Base-by-base conservation (phyloP, 2,113 vertebrate species). In the Aramus guarauna region DNA sequence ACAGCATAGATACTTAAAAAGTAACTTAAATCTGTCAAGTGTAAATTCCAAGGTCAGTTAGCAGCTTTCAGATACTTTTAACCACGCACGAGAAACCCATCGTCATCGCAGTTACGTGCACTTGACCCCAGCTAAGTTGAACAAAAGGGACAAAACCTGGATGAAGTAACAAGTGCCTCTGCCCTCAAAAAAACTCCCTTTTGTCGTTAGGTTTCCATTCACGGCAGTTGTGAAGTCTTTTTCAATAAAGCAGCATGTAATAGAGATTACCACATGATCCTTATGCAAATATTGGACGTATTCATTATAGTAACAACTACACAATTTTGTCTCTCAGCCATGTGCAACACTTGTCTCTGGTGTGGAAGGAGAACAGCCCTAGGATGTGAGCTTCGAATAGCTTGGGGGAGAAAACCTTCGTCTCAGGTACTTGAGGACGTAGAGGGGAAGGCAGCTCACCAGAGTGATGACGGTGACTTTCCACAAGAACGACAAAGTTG, bases 401-500 rank as follows among this genome's bases (percentile, higher is more conserved):
- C 98, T 99, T 82, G 99, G 99, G 1, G 99, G 99, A 11, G 99
- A 99, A 98, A 99, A 99, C 63, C 99, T 99, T 72, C 99, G 93
- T 11, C 99, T 98, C 95, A 99, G 99, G 96, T 99, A 99, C 98
- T 99, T 99, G 94, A 99, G 99, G 95, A 99, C 99, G 89, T 99
- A 99, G 80, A 99, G 99, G 7, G 99, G 99, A 87, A 99, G 98
- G 64, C 99, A 99, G 98, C 99, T 99, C 97, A 99, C 99, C 97
- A 99, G 97, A 6, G 99, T 99, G 98, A 99, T 99, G 92, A 98
- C 98, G 0, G 99, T 99, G 90, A 99, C 99, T 97, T 99, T 99
- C 99, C 99, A 99, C 88, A 99, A 97, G 98, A 99, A 99, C 0
- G 99, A 99, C 36, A 99, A 77, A 1, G 99, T 99, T 62, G 98